phyloP scores from a whole-genome alignment of 2,888 invertebrate species.

The Cybosia mesomella region DNA sequence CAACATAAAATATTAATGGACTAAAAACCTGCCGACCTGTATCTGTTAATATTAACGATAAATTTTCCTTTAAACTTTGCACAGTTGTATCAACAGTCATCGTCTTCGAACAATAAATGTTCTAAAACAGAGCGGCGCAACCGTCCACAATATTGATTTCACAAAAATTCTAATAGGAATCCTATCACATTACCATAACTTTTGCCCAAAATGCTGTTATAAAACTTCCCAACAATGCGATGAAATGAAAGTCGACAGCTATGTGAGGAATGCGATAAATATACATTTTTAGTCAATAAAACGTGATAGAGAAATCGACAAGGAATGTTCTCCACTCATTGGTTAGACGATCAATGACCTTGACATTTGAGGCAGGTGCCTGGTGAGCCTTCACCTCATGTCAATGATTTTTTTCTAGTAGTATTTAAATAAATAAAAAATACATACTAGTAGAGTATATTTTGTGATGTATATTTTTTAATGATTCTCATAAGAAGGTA shows the following conservation, averaged over 20 bases:
- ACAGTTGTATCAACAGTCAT: slow-evolving; percentile 17
- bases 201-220: slow-evolving; percentile 51
- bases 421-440: too few relatives aligned
- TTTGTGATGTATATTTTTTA: not conserved
- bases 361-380: slow-evolving; percentile 69
- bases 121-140: slow-evolving; percentile 37
- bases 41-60: not conserved
- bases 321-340: slow-evolving; percentile 56
- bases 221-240: slow-evolving; percentile 45
- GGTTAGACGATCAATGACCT: slow-evolving; percentile 70
- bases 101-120: slow-evolving; percentile 21
- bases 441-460: not conserved
- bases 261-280: slow-evolving; percentile 68
- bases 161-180: slow-evolving; percentile 41
- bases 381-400: slow-evolving; percentile 27
- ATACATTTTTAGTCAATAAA: slow-evolving; percentile 70
- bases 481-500: too few relatives aligned
- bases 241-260: slow-evolving; percentile 53
- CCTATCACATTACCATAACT: slow-evolving; percentile 51
- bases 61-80: not conserved
- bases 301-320: slow-evolving; percentile 76
- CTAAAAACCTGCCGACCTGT: not conserved
- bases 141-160: slow-evolving; percentile 37
- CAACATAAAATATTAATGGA: not conserved
- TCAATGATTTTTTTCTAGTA: slow-evolving; percentile 50